Evolutionary conservation across 2,797 vertebrate species (phyloP).

Genomic region (Falco concolor): DNA sequence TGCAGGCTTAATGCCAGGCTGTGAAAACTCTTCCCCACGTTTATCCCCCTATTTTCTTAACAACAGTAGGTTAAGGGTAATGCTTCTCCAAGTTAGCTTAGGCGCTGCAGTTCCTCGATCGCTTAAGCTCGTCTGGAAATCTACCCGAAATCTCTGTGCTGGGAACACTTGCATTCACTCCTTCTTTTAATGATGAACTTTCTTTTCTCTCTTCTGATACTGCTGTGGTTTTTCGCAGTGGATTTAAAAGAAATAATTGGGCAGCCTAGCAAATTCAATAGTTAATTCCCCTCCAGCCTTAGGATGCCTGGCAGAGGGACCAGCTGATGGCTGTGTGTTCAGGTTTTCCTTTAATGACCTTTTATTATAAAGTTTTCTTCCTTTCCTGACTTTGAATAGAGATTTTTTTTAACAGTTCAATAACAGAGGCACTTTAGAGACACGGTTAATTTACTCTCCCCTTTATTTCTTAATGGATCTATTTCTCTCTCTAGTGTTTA

Average conservation of each 20-base stretch:
- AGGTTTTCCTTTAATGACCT: conserved; percentile 31
- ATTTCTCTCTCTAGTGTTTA: background rate
- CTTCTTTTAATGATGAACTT: background rate
- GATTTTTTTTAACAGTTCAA: conserved; percentile 52
- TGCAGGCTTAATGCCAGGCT: background rate
- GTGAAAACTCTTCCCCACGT: background rate
- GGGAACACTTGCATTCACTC: background rate
- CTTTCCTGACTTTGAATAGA: conserved; percentile 28
- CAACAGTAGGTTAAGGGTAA: background rate
- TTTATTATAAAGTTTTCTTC: conserved; percentile 45
- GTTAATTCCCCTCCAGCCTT: background rate
- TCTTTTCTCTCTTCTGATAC: background rate
- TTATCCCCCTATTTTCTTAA: background rate
- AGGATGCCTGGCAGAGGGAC: background rate
- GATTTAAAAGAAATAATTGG: background rate
- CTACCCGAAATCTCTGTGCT: background rate
- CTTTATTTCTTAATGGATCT: conserved; percentile 43
- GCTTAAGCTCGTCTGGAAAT: background rate
- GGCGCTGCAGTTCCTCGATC: background rate
- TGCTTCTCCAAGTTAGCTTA: background rate
- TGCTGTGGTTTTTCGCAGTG: background rate
- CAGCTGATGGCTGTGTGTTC: background rate
- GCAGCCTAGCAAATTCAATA: background rate
- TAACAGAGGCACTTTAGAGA: conserved; percentile 18
- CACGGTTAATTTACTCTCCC: conserved; percentile 33